Conservation (phyloP, 2,113 vertebrate genomes). For the Microcebus jonahi region DNA sequence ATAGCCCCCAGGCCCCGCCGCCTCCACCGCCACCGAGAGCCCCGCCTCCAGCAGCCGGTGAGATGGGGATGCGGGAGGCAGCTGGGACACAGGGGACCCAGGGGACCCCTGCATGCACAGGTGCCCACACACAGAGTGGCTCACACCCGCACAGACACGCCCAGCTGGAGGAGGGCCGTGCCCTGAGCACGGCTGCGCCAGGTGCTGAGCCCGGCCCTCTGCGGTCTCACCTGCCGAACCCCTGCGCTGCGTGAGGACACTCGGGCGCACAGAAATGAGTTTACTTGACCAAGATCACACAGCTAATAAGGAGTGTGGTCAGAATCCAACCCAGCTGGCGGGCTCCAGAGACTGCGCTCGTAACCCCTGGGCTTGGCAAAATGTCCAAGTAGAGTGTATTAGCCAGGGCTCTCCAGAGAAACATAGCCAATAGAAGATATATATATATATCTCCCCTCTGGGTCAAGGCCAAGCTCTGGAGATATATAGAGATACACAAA, state of each 20-base stretch:
- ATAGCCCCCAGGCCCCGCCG: conserved; percentile 88
- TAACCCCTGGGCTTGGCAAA: background rate
- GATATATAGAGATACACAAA: background rate
- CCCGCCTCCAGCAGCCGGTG: conserved; percentile 73
- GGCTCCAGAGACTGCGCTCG: background rate
- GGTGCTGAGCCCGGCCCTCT: background rate
- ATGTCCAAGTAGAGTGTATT: background rate
- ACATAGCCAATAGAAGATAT: background rate
- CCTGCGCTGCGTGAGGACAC: background rate
- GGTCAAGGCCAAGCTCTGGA: background rate
- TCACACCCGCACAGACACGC: fast-evolving
- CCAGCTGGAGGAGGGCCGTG: fast-evolving
- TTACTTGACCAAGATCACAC: background rate
- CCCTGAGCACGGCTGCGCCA: fast-evolving
- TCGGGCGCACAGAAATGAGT: no score
- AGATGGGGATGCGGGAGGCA: background rate
- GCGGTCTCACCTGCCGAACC: no score
- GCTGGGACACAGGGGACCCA: no score
- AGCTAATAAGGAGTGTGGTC: background rate
- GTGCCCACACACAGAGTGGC: background rate
- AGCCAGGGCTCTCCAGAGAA: background rate
- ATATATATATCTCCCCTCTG: background rate
- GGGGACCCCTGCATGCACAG: background rate
- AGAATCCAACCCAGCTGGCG: background rate
- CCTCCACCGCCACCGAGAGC: conserved; percentile 74